Conservation (phyloP, 2,797 vertebrate genomes). For the Sebastes wilsoni region DNA sequence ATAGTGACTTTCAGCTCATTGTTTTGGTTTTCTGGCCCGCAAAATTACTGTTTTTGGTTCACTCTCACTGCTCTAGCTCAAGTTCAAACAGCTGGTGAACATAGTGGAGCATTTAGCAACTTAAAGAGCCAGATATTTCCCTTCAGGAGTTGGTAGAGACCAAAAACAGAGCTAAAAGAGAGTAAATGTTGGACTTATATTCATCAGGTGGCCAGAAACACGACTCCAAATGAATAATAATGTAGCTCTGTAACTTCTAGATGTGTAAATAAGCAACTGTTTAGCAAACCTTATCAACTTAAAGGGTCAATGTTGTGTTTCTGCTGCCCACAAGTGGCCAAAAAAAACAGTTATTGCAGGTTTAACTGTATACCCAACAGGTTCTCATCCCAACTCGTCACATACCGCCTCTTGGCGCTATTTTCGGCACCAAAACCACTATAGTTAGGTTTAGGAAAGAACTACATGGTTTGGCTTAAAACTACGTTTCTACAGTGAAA, state of each 20-base stretch:
- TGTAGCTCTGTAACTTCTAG: neutral
- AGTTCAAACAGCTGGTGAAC: no score
- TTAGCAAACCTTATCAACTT: neutral
- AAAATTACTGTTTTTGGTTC: neutral
- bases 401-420: accelerated
- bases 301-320: neutral
- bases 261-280: neutral
- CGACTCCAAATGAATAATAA: neutral
- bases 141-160: no score
- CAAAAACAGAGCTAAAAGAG: no score
- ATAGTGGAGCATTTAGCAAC: no score
- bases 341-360: neutral
- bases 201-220: neutral
- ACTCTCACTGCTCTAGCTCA: neutral
- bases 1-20: neutral
- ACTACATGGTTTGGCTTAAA: no score
- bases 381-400: no score
- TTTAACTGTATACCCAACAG: no score
- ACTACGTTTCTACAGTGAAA: no score
- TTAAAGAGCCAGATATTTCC: no score
- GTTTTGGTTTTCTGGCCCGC: neutral
- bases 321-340: neutral
- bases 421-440: no score
- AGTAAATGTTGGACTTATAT: neutral
- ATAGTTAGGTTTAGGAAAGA: no score